Conservation (phyloP, 2,113 vertebrate species). For the Psilopsiagon aurifrons region DNA sequence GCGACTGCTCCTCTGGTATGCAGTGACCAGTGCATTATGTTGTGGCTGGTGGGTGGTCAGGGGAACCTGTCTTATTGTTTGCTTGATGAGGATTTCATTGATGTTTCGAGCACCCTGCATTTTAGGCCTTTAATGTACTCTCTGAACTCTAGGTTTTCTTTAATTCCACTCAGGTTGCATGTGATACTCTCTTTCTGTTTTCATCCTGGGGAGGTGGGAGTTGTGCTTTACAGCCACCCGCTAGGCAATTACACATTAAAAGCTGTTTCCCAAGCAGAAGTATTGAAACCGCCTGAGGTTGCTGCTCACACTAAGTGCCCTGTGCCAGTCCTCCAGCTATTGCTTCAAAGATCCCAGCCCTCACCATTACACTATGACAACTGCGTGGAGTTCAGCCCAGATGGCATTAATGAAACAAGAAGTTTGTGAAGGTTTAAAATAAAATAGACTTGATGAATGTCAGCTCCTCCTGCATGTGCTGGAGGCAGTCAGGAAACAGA, state of each 20-base stretch:
- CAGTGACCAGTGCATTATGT: accelerated
- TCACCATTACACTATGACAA: background rate
- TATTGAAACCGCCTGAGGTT: background rate
- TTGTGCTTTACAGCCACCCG: background rate
- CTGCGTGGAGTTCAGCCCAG: background rate
- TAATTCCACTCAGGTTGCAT: background rate
- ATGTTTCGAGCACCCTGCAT: background rate
- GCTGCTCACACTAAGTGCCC: background rate
- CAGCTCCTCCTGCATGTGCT: background rate
- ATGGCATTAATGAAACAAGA: background rate
- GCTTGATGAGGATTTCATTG: background rate
- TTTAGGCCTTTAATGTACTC: background rate
- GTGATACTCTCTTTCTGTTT: accelerated
- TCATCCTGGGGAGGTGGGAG: background rate
- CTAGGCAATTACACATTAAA: background rate
- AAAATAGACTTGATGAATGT: background rate
- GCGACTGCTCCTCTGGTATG: background rate
- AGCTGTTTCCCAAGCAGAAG: background rate
- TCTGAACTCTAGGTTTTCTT: background rate
- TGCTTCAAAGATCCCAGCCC: background rate
- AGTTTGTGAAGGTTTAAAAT: background rate
- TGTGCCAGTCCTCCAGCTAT: background rate
- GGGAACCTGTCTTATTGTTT: background rate
- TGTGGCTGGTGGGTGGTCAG: background rate
- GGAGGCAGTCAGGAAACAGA: background rate